A percentile compares a stretch with the other conserved stretches of the same genome.
These are phyloP conservation scores for Sylvia atricapilla DNA, from an alignment of 2,113 vertebrate species.

Conservation along the genomic window DNA sequence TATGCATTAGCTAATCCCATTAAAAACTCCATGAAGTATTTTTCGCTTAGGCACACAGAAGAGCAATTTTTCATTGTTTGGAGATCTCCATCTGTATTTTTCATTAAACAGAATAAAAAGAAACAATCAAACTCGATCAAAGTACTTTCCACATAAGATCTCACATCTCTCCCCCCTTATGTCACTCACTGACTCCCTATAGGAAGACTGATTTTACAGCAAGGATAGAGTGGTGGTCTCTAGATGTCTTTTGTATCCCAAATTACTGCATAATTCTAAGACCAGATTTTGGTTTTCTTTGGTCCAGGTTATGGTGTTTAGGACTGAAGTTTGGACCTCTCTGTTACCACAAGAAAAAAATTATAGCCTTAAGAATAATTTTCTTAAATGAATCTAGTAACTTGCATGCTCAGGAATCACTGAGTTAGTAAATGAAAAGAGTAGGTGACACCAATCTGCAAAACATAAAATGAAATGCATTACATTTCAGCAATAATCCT, in stretches of 20 bases:
- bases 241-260: background rate
- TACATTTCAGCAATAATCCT: background rate
- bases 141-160: background rate
- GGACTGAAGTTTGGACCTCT: background rate
- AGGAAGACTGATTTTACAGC: background rate
- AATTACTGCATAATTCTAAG: background rate
- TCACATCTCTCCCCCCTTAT: background rate
- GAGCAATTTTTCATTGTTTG: background rate
- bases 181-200: background rate
- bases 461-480: background rate
- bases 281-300: background rate
- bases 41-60: background rate
- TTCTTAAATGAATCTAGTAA: background rate
- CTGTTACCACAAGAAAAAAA: background rate
- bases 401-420: background rate
- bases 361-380: background rate
- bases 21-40: background rate
- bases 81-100: background rate
- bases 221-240: background rate
- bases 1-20: background rate
- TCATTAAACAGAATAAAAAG: background rate
- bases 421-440: background rate
- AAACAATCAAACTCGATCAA: background rate
- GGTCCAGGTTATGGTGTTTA: background rate
- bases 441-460: background rate